phyloP scores from a whole-genome alignment of 2,888 invertebrate genomes.

The Harpalus rubripes region DNA sequence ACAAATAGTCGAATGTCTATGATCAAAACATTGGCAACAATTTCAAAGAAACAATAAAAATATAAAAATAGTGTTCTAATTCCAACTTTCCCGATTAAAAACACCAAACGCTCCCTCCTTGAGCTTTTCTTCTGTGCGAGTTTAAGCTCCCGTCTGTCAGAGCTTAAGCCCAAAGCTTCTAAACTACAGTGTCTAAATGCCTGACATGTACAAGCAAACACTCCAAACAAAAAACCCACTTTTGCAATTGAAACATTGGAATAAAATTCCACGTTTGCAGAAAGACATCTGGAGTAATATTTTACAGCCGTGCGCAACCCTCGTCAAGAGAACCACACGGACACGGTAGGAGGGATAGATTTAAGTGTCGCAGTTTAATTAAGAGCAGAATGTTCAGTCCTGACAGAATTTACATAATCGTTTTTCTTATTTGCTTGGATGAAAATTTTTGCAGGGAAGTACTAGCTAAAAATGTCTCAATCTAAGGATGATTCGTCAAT shows the following conservation, averaged over 20 bases:
- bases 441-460: neutral
- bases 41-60: no score
- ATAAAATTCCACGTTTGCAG: neutral
- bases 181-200: slow-evolving; percentile 2
- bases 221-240: neutral
- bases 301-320: neutral
- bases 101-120: no score
- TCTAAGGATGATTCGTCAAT: neutral
- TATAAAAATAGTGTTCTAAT: no score
- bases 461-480: neutral
- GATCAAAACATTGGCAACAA: no score
- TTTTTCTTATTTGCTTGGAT: slow-evolving; percentile 53
- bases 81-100: no score
- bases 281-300: neutral
- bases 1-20: no score
- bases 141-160: slow-evolving; percentile 17
- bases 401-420: slow-evolving; percentile 71
- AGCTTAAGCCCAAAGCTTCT: slow-evolving; percentile 9
- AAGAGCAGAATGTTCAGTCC: slow-evolving; percentile 69
- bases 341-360: slow-evolving; percentile 69
- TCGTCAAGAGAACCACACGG: slow-evolving; percentile 7
- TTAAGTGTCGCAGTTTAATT: slow-evolving; percentile 71
- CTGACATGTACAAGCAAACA: slow-evolving; percentile 5
- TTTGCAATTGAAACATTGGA: neutral
- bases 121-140: neutral